phyloP scores from a whole-genome alignment of 2,113 vertebrate genomes.

The Dromaius novaehollandiae region DNA sequence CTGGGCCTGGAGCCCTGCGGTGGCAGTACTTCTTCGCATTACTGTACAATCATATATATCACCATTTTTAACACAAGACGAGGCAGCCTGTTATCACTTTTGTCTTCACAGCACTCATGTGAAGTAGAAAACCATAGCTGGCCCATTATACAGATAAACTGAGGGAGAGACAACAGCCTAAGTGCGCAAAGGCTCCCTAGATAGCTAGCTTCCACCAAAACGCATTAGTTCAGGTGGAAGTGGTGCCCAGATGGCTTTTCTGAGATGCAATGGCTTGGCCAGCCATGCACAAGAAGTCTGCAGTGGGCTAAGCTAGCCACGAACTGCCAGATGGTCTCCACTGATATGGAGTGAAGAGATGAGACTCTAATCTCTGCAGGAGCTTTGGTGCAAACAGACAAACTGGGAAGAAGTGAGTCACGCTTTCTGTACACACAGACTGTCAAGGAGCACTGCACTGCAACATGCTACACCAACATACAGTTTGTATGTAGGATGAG shows the following conservation, averaged over 20 bases:
- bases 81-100: neutral
- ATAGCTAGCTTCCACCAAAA: neutral
- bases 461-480: neutral
- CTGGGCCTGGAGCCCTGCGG: neutral
- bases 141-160: neutral
- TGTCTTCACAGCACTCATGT: neutral
- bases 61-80: neutral
- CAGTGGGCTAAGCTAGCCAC: neutral
- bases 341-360: rapidly evolving
- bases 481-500: rapidly evolving
- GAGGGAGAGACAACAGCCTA: neutral
- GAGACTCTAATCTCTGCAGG: neutral
- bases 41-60: neutral
- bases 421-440: rapidly evolving
- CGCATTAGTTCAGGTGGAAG: neutral
- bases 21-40: neutral
- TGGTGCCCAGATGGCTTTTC: neutral
- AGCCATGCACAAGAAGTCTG: rapidly evolving
- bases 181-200: rapidly evolving
- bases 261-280: neutral
- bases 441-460: neutral
- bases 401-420: neutral
- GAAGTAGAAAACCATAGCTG: neutral
- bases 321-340: neutral
- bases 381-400: neutral